These are phyloP conservation scores for Parnassius mnemosyne DNA, from an alignment of 2,888 invertebrate species.

Conservation along the genomic window DNA sequence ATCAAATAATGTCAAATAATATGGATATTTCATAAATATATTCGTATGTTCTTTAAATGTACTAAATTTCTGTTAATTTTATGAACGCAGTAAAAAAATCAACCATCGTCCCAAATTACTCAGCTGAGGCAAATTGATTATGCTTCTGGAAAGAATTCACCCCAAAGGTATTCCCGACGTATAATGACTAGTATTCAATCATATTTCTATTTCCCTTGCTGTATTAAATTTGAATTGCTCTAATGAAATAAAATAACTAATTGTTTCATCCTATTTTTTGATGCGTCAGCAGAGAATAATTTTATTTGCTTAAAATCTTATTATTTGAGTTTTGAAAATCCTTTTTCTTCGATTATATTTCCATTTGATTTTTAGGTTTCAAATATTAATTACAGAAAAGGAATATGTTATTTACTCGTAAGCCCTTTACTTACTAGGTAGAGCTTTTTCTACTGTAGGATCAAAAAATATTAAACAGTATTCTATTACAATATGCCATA, in stretches of 20 bases:
- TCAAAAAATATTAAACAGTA: too few species aligned
- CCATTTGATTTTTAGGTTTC: too few species aligned
- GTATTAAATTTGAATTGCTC: conserved; percentile 12
- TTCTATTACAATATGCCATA: too few species aligned
- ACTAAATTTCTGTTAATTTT: background rate
- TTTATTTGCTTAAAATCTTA: background rate
- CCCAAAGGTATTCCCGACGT: conserved; percentile 38
- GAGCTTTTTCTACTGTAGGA: too few species aligned
- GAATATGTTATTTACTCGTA: too few species aligned
- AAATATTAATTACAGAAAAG: too few species aligned
- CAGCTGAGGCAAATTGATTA: conserved; percentile 52
- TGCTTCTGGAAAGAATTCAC: conserved; percentile 43
- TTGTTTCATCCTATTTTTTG: conserved; percentile 5
- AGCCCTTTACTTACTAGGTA: too few species aligned
- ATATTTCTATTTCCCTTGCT: conserved; percentile 13
- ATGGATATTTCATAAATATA: too few species aligned
- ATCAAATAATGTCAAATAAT: too few species aligned
- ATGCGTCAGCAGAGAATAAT: conserved; percentile 20
- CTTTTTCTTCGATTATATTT: too few species aligned
- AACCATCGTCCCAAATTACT: conserved; percentile 35
- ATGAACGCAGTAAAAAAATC: conserved; percentile 31
- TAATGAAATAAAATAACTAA: conserved; percentile 15
- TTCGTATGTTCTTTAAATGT: background rate
- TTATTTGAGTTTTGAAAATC: too few species aligned
- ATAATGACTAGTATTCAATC: conserved; percentile 22